These are phyloP conservation scores for Drosophila antonietae DNA, from an alignment of 2,888 invertebrate species.

Conservation along the genomic window DNA sequence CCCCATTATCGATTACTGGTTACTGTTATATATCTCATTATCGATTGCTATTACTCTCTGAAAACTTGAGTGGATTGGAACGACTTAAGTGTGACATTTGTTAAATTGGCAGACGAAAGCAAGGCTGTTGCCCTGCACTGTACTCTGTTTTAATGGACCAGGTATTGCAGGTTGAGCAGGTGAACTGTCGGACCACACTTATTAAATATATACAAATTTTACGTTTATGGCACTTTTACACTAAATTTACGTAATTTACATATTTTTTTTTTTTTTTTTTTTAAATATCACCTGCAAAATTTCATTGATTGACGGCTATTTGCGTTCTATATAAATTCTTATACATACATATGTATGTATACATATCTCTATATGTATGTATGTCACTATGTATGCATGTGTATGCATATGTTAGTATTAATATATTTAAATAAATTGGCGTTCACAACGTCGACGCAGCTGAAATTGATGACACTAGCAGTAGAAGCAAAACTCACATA, in stretches of 20 bases:
- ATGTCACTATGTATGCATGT: background rate
- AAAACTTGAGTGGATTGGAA: constrained; percentile 13
- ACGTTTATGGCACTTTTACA: constrained; percentile 6
- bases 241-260: constrained; percentile 53
- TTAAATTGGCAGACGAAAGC: background rate
- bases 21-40: constrained; percentile 34
- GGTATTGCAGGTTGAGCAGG: constrained; percentile 17
- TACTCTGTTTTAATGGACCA: constrained; percentile 1
- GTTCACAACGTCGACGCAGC: constrained; percentile 2
- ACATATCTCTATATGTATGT: constrained; percentile 11
- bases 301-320: constrained; percentile 55
- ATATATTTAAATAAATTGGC: constrained; percentile 63
- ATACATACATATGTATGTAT: background rate
- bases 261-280: constrained; percentile 20
- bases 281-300: constrained; percentile 26
- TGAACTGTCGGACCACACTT: background rate
- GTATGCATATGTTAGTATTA: constrained; percentile 13
- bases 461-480: constrained; percentile 27
- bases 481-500: constrained; percentile 53
- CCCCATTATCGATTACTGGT: constrained; percentile 50
- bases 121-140: too few relatives aligned
- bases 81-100: constrained; percentile 15
- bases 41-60: constrained; percentile 46
- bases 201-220: constrained; percentile 9
- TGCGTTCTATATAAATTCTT: constrained; percentile 4